phyloP scores from a whole-genome alignment of 2,888 invertebrate species.

The Eupithecia dodoneata region DNA sequence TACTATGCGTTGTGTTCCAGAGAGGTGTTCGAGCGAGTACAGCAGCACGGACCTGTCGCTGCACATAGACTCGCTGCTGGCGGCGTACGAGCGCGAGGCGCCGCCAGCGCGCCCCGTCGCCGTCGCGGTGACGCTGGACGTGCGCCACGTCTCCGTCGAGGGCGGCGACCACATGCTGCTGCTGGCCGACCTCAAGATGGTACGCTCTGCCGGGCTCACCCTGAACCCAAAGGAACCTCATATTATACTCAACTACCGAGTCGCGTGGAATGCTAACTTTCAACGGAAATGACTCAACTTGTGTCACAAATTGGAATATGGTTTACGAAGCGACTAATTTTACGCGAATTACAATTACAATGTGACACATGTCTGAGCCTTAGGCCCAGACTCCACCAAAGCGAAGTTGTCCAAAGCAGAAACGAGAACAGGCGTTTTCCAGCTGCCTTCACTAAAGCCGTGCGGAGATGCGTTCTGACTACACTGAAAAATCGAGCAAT shows the following conservation, averaged over 20 bases:
- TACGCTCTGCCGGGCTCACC: constrained; percentile 50
- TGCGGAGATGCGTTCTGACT: too few species aligned
- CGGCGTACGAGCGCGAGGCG: constrained; percentile 72
- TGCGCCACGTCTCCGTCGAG: constrained; percentile 87
- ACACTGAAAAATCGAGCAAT: not conserved
- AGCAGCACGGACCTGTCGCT: constrained; percentile 56
- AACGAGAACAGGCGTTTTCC: too few species aligned
- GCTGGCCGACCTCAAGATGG: constrained; percentile 82
- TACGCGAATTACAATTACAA: too few species aligned
- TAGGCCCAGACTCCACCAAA: too few species aligned
- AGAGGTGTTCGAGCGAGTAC: constrained; percentile 39
- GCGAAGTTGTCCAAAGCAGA: too few species aligned
- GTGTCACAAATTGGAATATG: not conserved
- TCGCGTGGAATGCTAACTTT: not conserved
- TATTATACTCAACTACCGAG: too few species aligned
- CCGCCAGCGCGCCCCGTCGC: constrained; percentile 62
- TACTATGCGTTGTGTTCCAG: constrained; percentile 6
- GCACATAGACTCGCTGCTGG: constrained; percentile 69
- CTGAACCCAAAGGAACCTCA: not conserved
- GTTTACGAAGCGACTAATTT: too few species aligned
- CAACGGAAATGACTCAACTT: not conserved
- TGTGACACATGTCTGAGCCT: too few species aligned
- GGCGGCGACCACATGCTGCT: constrained; percentile 82
- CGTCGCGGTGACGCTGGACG: constrained; percentile 82
- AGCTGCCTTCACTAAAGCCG: too few species aligned